phyloP scores from a whole-genome alignment of 2,797 vertebrate genomes.

The Paramormyrops hopkinsi region DNA sequence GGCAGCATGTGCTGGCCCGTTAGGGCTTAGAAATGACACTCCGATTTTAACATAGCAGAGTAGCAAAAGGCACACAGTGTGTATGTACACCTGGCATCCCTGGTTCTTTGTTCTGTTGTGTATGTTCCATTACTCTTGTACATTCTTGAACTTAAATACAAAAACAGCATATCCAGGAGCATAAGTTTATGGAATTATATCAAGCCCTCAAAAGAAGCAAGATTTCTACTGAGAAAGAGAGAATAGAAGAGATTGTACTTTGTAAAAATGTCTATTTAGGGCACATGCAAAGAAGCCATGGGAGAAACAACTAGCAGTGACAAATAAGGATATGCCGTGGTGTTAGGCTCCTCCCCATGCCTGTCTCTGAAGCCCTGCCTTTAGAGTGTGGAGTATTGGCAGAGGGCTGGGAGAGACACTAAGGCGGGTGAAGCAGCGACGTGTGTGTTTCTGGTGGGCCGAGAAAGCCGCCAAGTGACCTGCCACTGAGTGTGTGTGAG shows the following conservation, averaged over 20 bases:
- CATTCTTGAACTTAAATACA: not conserved
- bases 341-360: not conserved
- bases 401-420: not conserved
- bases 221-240: not conserved
- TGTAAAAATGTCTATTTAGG: not conserved
- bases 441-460: not conserved
- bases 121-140: not conserved
- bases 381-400: not conserved
- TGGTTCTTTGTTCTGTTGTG: not conserved
- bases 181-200: not conserved
- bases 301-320: not conserved
- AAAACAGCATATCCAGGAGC: not conserved
- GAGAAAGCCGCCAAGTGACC: slow-evolving; percentile 21
- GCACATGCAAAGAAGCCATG: not conserved
- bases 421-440: not conserved
- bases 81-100: not conserved
- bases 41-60: not conserved
- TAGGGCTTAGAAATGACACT: not conserved
- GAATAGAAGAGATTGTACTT: not conserved
- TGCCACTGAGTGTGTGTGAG: not conserved
- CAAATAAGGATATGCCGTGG: not conserved
- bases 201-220: not conserved
- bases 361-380: not conserved
- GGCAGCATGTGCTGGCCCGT: not conserved
- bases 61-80: not conserved